phyloP scores from a whole-genome alignment of 2,113 vertebrate species.

The Coryphaenoides rupestris region DNA sequence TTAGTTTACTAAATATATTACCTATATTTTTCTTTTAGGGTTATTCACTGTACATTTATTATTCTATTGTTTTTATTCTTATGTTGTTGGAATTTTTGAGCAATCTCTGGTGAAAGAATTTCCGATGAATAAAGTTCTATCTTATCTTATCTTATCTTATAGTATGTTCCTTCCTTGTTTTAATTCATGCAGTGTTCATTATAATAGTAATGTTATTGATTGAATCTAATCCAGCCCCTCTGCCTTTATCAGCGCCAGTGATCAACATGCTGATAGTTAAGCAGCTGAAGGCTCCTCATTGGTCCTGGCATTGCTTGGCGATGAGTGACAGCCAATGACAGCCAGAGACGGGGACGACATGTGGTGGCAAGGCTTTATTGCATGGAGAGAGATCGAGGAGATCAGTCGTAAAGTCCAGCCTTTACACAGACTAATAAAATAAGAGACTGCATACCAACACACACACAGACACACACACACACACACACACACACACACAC shows the following conservation, averaged over 20 bases:
- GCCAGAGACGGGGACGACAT: conserved; percentile 28
- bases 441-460: conserved; percentile 5
- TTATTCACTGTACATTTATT: too few species aligned
- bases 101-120: too few species aligned
- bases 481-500: conserved; percentile 1
- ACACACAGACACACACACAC: not conserved
- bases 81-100: too few species aligned
- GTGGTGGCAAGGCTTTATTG: conserved; percentile 49
- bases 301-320: conserved; percentile 57
- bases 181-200: too few species aligned
- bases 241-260: conserved; percentile 8
- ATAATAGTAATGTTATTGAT: not conserved
- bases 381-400: conserved; percentile 15
- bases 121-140: too few species aligned
- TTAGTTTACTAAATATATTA: too few species aligned
- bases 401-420: conserved; percentile 39
- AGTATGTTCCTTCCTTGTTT: too few species aligned
- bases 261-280: conserved; percentile 16
- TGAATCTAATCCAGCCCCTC: conserved; percentile 11
- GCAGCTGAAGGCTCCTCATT: conserved; percentile 36
- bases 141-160: too few species aligned
- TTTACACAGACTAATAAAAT: conserved; percentile 39
- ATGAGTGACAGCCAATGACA: conserved; percentile 52
- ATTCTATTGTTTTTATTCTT: too few species aligned
- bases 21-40: too few species aligned